Conservation (phyloP, 2,113 vertebrate genomes). For the Actenoides hombroni region DNA sequence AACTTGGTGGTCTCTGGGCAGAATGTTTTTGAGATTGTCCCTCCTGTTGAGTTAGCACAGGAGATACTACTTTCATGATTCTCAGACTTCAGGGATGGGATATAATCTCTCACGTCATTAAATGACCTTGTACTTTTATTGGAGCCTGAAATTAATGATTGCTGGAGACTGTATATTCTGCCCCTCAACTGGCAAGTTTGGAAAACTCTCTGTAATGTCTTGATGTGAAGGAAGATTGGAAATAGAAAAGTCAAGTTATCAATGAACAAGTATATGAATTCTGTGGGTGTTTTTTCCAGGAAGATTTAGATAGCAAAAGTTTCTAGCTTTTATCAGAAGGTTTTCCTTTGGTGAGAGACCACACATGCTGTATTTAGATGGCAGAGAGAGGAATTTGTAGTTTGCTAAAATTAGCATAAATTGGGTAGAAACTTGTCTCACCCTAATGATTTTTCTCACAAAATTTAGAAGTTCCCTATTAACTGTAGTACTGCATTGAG, state of each 20-base stretch:
- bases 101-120: not conserved
- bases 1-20: not conserved
- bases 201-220: not conserved
- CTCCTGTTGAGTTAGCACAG: not conserved
- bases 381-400: not conserved
- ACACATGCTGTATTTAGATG: not conserved
- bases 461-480: not conserved
- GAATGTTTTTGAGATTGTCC: not conserved
- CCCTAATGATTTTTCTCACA: not conserved
- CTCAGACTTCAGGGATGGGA: not conserved
- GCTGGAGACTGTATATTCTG: not conserved
- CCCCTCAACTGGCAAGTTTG: not conserved
- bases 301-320: not conserved
- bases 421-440: not conserved
- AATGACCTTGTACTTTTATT: not conserved
- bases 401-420: conserved; percentile 3
- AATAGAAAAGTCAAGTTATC: not conserved
- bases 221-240: not conserved
- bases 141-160: not conserved
- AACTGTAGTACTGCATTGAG: not conserved
- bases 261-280: not conserved
- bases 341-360: not conserved
- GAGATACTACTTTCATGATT: not conserved
- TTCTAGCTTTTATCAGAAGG: not conserved
- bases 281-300: not conserved